Evolutionary conservation across 2,888 invertebrate genomes (phyloP).

Genomic region (Pomacea canaliculata): DNA sequence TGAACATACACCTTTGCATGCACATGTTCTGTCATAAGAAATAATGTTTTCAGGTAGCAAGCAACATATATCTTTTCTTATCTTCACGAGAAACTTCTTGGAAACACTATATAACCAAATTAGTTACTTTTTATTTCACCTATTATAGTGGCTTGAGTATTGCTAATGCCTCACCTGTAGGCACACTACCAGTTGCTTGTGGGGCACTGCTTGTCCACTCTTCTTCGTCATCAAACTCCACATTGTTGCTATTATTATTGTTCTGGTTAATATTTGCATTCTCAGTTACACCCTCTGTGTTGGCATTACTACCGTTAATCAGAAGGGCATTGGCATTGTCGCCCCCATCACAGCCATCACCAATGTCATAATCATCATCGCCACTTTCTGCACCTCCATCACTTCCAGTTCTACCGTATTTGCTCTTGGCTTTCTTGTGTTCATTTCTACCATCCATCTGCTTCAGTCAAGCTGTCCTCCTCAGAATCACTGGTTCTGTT

Average conservation of each 20-base stretch:
- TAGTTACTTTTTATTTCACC: too few species aligned
- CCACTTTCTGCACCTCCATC: conserved; percentile 31
- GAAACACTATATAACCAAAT: too few species aligned
- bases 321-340: too few species aligned
- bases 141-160: too few species aligned
- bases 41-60: too few species aligned
- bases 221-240: conserved; percentile 57
- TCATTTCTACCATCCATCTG: neutral
- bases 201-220: conserved; percentile 44
- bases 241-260: neutral
- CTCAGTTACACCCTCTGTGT: neutral
- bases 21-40: too few species aligned
- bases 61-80: too few species aligned
- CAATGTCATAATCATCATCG: conserved; percentile 28
- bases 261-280: neutral
- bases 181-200: conserved; percentile 16
- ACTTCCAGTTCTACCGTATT: conserved; percentile 12
- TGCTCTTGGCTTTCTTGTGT: neutral
- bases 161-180: neutral
- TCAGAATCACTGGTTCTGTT: conserved; percentile 9
- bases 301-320: neutral
- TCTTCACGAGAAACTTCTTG: too few species aligned
- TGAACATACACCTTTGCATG: too few species aligned
- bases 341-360: conserved; percentile 33
- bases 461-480: neutral